These are phyloP conservation scores for Siniperca scherzeri DNA, from an alignment of 2,797 vertebrate species.

Conservation along the genomic window DNA sequence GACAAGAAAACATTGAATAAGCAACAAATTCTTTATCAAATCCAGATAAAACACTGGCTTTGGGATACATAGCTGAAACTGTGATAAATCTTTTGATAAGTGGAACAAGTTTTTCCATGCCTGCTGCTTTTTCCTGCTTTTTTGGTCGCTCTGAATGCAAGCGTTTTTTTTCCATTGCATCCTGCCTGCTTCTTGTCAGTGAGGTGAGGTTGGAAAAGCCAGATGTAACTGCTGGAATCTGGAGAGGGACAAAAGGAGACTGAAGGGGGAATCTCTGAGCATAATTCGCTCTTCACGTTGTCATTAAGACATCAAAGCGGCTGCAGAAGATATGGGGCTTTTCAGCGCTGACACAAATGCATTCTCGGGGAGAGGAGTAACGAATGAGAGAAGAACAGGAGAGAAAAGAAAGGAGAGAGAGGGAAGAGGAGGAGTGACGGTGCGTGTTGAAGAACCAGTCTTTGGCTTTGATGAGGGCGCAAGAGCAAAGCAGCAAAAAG, in stretches of 20 bases:
- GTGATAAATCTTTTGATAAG: conserved; percentile 60
- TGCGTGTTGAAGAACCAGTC: conserved; percentile 71
- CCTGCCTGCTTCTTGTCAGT: conserved; percentile 40
- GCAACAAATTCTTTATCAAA: conserved; percentile 42
- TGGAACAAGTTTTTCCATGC: conserved; percentile 56
- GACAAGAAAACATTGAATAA: conserved; percentile 34
- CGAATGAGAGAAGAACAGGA: conserved; percentile 50
- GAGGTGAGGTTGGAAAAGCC: conserved; percentile 50
- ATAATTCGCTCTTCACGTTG: conserved; percentile 69
- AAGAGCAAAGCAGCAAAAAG: conserved; percentile 60
- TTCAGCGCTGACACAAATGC: conserved; percentile 64
- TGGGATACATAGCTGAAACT: conserved; percentile 30
- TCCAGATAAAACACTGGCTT: conserved; percentile 47
- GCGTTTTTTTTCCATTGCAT: conserved; percentile 5
- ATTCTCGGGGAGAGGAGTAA: conserved; percentile 65
- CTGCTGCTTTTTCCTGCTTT: conserved; percentile 27
- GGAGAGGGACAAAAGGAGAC: conserved; percentile 53
- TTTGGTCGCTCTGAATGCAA: conserved; percentile 19
- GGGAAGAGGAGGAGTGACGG: conserved; percentile 55
- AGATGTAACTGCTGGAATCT: conserved; percentile 64
- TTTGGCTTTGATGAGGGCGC: conserved; percentile 73
- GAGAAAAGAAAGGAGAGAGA: conserved; percentile 51
- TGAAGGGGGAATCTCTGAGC: conserved; percentile 29
- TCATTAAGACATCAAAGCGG: conserved; percentile 84
- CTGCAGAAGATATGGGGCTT: conserved; percentile 68